A percentile compares a stretch with the other conserved stretches of the same genome.
phyloP scores from a whole-genome alignment of 2,113 vertebrate species.

The Carlito syrichta region DNA sequence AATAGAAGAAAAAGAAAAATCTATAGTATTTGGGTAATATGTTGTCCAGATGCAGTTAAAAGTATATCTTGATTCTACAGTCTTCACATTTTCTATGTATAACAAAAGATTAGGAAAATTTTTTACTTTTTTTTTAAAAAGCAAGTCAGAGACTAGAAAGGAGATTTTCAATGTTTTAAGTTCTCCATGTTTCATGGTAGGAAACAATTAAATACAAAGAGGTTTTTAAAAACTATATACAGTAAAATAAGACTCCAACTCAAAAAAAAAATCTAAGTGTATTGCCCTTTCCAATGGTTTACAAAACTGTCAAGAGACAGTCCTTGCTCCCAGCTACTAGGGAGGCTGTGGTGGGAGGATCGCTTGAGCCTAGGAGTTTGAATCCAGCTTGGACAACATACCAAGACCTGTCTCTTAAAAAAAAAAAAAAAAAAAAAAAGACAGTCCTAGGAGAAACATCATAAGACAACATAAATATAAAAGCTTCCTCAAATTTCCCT shows the following conservation, averaged over 20 bases:
- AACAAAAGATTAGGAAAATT: conserved; percentile 12
- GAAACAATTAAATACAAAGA: background rate
- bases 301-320: background rate
- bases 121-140: too few species aligned
- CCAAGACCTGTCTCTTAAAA: too few species aligned
- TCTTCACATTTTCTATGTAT: background rate
- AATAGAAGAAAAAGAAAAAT: too few species aligned
- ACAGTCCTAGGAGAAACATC: background rate
- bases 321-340: too few species aligned
- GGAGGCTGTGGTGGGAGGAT: too few species aligned
- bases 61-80: background rate
- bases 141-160: too few species aligned
- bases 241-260: too few species aligned
- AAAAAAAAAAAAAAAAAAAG: too few species aligned
- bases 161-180: conserved; percentile 16
- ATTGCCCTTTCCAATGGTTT: background rate
- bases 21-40: background rate
- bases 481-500: background rate
- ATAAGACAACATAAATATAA: background rate
- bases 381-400: too few species aligned
- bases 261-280: too few species aligned
- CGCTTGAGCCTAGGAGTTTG: too few species aligned
- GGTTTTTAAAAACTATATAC: background rate
- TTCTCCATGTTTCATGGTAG: background rate
- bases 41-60: background rate